Evolutionary conservation across 2,888 invertebrate species (phyloP).

Genomic region (Cheilosia urbana): DNA sequence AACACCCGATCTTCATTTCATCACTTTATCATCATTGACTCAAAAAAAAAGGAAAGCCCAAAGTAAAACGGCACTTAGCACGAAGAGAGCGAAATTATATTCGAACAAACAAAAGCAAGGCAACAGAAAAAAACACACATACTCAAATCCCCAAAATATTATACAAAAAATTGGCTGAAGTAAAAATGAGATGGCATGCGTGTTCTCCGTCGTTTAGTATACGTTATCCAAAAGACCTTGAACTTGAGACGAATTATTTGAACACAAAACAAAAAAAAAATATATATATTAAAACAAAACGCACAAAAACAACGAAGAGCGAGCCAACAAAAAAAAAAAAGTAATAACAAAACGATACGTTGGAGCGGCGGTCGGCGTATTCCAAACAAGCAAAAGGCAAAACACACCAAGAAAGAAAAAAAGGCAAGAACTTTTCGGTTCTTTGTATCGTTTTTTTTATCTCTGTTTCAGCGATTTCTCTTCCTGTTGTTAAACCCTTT

Average conservation of each 20-base stretch:
- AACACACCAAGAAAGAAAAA: conserved; percentile 47
- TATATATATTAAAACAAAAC: no score
- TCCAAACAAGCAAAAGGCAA: conserved; percentile 54
- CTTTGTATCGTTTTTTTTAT: conserved; percentile 14
- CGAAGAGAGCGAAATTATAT: conserved; percentile 41
- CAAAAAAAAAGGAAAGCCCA: conserved; percentile 65
- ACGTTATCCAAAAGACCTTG: conserved; percentile 84
- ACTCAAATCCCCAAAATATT: conserved; percentile 29
- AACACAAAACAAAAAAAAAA: conserved; percentile 79
- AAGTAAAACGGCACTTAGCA: conserved; percentile 65
- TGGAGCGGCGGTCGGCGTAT: conserved; percentile 32
- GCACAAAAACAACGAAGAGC: conserved; percentile 57
- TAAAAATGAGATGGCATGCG: conserved; percentile 68
- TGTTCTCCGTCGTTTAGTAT: conserved; percentile 75
- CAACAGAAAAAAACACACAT: conserved; percentile 22
- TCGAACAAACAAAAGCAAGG: conserved; percentile 30
- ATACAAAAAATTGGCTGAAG: conserved; percentile 46
- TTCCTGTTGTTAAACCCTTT: conserved; percentile 66
- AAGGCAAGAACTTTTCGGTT: conserved; percentile 20
- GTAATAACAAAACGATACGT: conserved; percentile 24
- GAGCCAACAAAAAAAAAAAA: conserved; percentile 56
- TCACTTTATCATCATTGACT: conserved; percentile 30
- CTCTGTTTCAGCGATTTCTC: conserved; percentile 70
- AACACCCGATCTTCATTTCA: conserved; percentile 8
- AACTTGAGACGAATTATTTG: conserved; percentile 84